A percentile compares a stretch with the other conserved stretches of the same genome.
These are phyloP conservation scores for Leucoptera coffeella DNA, from an alignment of 2,888 invertebrate genomes.

Conservation along the genomic window DNA sequence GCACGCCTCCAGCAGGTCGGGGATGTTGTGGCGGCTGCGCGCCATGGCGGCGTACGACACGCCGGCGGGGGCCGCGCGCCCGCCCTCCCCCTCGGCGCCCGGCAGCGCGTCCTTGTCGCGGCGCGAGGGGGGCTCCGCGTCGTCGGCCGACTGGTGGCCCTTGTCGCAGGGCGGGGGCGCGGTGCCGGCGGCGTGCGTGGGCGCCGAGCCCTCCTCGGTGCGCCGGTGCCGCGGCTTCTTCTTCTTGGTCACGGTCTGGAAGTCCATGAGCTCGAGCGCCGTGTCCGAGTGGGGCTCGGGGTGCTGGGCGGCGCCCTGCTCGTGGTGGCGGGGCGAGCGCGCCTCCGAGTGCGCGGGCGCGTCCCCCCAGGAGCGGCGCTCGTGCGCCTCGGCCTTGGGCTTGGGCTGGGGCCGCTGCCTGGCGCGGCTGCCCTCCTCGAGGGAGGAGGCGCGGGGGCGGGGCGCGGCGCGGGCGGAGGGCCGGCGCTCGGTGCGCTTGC, in stretches of 20 bases:
- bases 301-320: constrained; percentile 1
- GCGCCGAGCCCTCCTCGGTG: constrained; percentile 25
- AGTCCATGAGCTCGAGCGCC: constrained; percentile 61
- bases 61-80: too few relatives aligned
- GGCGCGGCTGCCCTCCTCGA: constrained; percentile 51
- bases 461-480: constrained; percentile 75
- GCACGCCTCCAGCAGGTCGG: constrained; percentile 46
- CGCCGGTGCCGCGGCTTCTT: constrained; percentile 68
- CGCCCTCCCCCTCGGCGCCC: too few relatives aligned
- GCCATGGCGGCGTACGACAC: constrained; percentile 82
- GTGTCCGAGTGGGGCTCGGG: constrained; percentile 17
- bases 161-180: constrained; percentile 68
- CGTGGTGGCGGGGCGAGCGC: constrained; percentile 5
- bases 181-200: background rate
- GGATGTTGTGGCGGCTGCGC: constrained; percentile 45
- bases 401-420: constrained; percentile 22
- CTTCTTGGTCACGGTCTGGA: constrained; percentile 78
- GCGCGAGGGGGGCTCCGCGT: constrained; percentile 53
- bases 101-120: constrained; percentile 62
- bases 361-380: constrained; percentile 63
- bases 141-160: constrained; percentile 72
- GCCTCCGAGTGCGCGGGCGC: too few relatives aligned
- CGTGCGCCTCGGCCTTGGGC: constrained; percentile 14
- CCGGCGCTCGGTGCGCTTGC: constrained; percentile 70
- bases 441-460: constrained; percentile 63